These are phyloP conservation scores for Sciurus niger DNA, from an alignment of 2,113 vertebrate genomes.

Conservation along the genomic window DNA sequence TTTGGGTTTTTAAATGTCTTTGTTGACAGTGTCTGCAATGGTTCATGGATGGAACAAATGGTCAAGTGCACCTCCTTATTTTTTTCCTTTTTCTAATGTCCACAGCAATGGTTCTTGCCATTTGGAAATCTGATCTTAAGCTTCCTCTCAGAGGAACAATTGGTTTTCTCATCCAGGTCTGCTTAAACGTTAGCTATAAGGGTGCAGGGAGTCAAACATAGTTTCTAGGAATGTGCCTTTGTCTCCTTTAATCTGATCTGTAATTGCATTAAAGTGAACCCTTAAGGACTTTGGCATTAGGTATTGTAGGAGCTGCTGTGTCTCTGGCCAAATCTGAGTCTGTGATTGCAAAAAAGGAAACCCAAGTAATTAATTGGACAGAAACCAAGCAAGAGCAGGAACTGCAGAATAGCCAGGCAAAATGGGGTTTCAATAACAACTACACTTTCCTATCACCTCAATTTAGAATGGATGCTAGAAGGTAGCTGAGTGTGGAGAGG, in stretches of 20 bases:
- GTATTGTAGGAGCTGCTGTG: background rate
- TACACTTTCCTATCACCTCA: background rate
- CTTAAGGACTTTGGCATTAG: background rate
- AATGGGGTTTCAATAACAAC: conserved; percentile 27
- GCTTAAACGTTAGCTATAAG: conserved; percentile 32
- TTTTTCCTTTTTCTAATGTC: background rate
- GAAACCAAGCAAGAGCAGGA: background rate
- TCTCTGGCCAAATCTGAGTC: conserved; percentile 51
- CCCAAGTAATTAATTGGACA: background rate
- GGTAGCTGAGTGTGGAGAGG: conserved; percentile 16
- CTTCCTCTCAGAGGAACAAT: conserved; percentile 55
- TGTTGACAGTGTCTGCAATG: background rate
- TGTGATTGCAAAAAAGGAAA: background rate
- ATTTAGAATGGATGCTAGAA: conserved; percentile 51
- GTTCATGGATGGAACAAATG: background rate
- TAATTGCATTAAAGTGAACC: background rate
- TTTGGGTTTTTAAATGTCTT: background rate
- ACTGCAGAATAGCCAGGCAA: conserved; percentile 42
- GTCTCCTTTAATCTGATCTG: conserved; percentile 52
- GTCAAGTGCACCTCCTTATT: background rate
- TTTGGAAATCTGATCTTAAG: conserved; percentile 50
- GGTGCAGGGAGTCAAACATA: background rate
- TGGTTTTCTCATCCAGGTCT: conserved; percentile 47
- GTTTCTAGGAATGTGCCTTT: conserved; percentile 31
- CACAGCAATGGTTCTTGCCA: background rate